These are phyloP conservation scores for Ailurus styani DNA, from an alignment of 2,113 vertebrate genomes.

Conservation along the genomic window DNA sequence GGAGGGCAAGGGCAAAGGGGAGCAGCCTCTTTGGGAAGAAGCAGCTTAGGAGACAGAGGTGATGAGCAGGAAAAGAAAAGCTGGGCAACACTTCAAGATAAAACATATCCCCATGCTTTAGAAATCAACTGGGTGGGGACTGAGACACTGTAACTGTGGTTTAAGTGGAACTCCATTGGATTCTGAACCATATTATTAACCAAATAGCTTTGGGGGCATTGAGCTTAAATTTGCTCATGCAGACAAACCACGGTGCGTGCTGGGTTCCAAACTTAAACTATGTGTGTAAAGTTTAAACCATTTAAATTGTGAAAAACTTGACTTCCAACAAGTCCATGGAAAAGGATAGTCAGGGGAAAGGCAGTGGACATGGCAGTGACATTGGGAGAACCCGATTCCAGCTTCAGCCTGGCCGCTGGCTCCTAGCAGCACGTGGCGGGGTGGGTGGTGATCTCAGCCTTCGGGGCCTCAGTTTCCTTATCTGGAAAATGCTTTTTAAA, in stretches of 20 bases:
- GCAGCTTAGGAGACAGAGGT: not conserved
- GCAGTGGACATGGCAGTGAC: not conserved
- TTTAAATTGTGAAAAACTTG: not conserved
- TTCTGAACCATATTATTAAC: not conserved
- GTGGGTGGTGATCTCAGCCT: not conserved
- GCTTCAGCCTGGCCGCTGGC: too few relatives aligned
- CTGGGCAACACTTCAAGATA: not conserved
- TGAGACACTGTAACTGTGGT: not conserved
- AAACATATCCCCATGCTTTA: not conserved
- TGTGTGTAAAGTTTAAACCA: not conserved
- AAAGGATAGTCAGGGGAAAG: not conserved
- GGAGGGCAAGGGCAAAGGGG: not conserved
- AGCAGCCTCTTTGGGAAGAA: not conserved
- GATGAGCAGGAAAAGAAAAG: not conserved
- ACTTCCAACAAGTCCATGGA: not conserved
- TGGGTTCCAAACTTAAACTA: not conserved
- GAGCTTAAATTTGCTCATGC: not conserved
- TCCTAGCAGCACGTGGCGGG: not conserved
- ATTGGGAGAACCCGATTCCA: not conserved
- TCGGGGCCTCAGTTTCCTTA: not conserved
- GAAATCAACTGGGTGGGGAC: not conserved
- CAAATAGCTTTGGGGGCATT: not conserved
- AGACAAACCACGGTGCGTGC: not conserved
- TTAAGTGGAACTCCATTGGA: not conserved
- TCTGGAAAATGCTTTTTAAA: not conserved